phyloP scores from a whole-genome alignment of 2,113 vertebrate genomes.

The Cynopterus brachyotis region DNA sequence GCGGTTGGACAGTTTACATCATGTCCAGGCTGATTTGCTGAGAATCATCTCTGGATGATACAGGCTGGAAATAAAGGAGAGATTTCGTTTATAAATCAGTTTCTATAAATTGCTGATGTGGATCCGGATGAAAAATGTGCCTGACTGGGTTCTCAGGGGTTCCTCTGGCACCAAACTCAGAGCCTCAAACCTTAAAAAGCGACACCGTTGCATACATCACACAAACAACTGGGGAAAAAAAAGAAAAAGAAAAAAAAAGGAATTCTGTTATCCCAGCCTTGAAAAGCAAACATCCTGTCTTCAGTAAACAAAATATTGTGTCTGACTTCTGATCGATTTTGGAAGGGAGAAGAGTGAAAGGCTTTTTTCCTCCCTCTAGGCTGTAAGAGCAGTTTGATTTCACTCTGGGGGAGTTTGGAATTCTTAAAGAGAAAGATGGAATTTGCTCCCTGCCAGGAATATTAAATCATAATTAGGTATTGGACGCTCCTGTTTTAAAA shows the following conservation, averaged over 20 bases:
- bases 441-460: constrained; percentile 66
- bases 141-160: constrained; percentile 39
- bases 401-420: constrained; percentile 50
- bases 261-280: neutral
- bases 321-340: constrained; percentile 29
- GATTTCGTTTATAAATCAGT: constrained; percentile 40
- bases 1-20: constrained; percentile 43
- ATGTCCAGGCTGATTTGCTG: constrained; percentile 56
- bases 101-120: constrained; percentile 27
- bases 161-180: constrained; percentile 34
- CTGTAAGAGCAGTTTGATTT: constrained; percentile 43
- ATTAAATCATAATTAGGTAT: constrained; percentile 63
- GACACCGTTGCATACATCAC: neutral
- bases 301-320: constrained; percentile 61
- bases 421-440: constrained; percentile 57
- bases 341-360: neutral
- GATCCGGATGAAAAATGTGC: constrained; percentile 23
- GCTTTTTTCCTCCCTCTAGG: neutral
- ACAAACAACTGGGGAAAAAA: constrained; percentile 37
- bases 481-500: constrained; percentile 54
- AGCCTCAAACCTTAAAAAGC: neutral
- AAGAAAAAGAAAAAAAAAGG: constrained; percentile 53
- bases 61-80: constrained; percentile 46
- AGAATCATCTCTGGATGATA: constrained; percentile 41
- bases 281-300: constrained; percentile 44